Conservation (phyloP, 2,113 vertebrate genomes). For the Salvator merianae region DNA sequence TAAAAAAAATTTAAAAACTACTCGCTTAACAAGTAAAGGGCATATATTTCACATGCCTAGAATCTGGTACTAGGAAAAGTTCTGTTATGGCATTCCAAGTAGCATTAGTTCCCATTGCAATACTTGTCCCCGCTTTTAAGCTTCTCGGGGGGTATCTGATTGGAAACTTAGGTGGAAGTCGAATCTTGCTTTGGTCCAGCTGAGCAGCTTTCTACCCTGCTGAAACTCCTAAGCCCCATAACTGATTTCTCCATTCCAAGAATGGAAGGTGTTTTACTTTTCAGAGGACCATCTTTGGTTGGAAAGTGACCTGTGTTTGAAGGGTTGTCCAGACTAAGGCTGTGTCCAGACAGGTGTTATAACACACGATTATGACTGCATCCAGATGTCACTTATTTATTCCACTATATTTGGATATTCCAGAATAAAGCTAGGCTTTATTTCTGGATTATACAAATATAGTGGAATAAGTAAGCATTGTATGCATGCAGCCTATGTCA, state of each 20-base stretch:
- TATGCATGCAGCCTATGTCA: no score
- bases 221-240: not conserved
- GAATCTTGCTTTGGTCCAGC: not conserved
- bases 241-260: not conserved
- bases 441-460: no score
- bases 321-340: no score
- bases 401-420: no score
- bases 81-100: not conserved
- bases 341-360: no score
- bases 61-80: not conserved
- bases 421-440: no score
- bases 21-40: not conserved
- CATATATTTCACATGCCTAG: not conserved
- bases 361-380: no score
- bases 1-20: not conserved
- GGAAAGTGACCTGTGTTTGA: no score
- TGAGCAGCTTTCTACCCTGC: not conserved
- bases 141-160: not conserved
- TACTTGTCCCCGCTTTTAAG: not conserved
- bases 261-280: no score
- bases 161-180: not conserved
- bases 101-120: not conserved
- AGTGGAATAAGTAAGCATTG: no score
- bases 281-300: no score
- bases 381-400: no score